Conservation (phyloP, 2,113 vertebrate genomes). For the Ameiurus melas region DNA sequence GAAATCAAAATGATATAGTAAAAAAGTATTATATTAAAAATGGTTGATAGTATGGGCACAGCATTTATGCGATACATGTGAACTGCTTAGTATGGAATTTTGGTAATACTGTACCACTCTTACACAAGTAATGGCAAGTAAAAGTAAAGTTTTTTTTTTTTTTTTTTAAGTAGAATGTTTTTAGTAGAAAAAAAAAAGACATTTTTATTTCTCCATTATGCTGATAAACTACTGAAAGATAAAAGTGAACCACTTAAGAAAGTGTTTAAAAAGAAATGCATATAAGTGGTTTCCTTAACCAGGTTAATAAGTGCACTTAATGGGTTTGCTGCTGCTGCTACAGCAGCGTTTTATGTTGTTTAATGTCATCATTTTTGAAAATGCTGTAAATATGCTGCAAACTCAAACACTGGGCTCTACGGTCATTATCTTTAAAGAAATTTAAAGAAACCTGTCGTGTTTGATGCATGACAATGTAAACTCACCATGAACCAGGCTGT, state of each 20-base stretch:
- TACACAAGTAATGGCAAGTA: too few species aligned
- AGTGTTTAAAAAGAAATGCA: neutral
- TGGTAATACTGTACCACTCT: neutral
- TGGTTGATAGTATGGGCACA: neutral
- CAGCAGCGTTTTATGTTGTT: neutral
- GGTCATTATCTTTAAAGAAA: neutral
- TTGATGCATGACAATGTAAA: conserved; percentile 23
- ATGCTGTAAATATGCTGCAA: neutral
- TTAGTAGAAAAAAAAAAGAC: neutral
- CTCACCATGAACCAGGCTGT: conserved; percentile 92
- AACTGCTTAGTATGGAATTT: neutral
- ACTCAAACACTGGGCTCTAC: neutral
- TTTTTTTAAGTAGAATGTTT: neutral
- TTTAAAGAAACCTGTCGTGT: neutral
- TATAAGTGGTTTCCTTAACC: neutral
- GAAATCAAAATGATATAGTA: neutral
- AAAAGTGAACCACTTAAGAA: neutral
- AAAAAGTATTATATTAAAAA: neutral
- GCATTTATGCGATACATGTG: neutral
- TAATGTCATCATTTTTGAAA: neutral
- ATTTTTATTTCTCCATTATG: neutral
- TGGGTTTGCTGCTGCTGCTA: neutral
- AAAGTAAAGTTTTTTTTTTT: too few species aligned
- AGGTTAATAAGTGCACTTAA: neutral
- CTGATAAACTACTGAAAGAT: neutral